Evolutionary conservation across 2,888 invertebrate species (phyloP), one percentile per base, ranked within the genome.

Genomic region (Odontocerum albicorne): DNA sequence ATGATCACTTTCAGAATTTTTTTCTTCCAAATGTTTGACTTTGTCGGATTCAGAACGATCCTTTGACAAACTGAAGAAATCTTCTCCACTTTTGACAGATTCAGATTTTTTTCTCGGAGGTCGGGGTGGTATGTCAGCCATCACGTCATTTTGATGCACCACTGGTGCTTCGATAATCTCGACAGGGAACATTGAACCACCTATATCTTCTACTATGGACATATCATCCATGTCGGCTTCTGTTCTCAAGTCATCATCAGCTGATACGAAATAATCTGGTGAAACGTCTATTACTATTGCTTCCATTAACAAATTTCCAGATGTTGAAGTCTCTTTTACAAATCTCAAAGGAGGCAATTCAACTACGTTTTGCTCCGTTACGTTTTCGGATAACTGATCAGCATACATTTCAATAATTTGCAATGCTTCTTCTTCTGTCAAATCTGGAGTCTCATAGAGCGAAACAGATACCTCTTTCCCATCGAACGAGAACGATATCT

Each of bases 331-430:
- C 76, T 94, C 93, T 70, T 93, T 92, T 0, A 90, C 86, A 70
- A 94, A 94, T 59, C 93, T 79, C 64, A 94, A 73, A 2, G 93
- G 92, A 17, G 94, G 94, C 13, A 94, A 71, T 68, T 93, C 93
- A 1, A 92, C 87, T 2, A 92, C 82, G 68, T 91, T 92, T 64
- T 92, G 90, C 70, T 91, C 92, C 67, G 81, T 73, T 45, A 93
- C 87, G 67, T 93, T 89, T 73, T 94, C 93, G 1, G 93, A 93
- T 53, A 93, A 78, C 71, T 94, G 92, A 68, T 94, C 92, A 0
- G 94, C 94, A 66, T 93, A 94, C 92, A 94, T 93, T 79, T 94
- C 93, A 0, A 93, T 88, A 64, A 94, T 92, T 73, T 93, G 90
- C 22, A 92, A 76, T 0, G 93, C 94, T 74, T 94, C 93, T 70